phyloP scores from a whole-genome alignment of 2,113 vertebrate species.

The Pelecanus crispus region DNA sequence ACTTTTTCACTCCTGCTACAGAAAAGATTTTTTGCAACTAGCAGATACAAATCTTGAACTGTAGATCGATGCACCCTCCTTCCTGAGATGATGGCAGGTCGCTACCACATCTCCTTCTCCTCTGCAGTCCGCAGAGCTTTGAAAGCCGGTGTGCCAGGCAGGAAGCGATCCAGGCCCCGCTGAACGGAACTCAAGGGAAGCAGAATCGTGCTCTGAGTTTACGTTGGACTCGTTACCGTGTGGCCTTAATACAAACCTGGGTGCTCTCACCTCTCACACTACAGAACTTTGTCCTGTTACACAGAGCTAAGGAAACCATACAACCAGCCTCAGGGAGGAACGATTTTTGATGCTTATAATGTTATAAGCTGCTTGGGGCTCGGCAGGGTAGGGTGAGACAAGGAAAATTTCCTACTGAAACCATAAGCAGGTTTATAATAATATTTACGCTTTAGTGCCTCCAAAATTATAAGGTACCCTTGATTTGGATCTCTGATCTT shows the following conservation, averaged over 20 bases:
- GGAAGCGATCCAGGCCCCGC: neutral
- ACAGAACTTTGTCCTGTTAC: neutral
- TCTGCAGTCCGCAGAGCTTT: neutral
- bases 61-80: neutral
- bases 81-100: neutral
- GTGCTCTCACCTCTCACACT: neutral
- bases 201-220: neutral
- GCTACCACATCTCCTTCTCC: neutral
- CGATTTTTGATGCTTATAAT: neutral
- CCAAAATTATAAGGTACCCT: neutral
- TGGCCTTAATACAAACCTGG: neutral
- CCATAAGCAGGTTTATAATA: neutral
- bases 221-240: rapidly evolving
- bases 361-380: neutral
- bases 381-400: neutral
- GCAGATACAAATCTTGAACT: neutral
- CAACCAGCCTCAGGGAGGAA: neutral
- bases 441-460: neutral
- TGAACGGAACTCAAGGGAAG: neutral
- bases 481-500: neutral
- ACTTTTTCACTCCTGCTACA: neutral
- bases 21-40: neutral
- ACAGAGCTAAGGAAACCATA: neutral
- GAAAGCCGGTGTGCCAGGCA: neutral
- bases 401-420: neutral